These are phyloP conservation scores for Columba janthina DNA, from an alignment of 2,113 vertebrate species.

Conservation along the genomic window DNA sequence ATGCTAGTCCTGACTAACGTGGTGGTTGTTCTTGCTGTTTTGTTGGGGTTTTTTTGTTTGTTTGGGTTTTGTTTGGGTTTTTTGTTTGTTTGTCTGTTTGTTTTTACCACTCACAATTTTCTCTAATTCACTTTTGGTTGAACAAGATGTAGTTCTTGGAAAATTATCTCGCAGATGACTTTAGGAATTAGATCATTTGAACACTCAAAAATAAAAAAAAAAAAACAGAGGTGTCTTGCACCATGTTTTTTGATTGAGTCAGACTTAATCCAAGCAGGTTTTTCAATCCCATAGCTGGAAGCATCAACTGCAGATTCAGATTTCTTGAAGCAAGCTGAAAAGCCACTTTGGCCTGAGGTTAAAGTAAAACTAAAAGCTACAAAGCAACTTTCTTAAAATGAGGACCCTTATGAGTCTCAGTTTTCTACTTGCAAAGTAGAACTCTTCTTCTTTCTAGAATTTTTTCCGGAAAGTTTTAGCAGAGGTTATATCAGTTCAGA, in stretches of 20 bases:
- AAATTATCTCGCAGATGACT: not conserved
- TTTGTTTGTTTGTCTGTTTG: too few species aligned
- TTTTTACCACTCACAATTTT: not conserved
- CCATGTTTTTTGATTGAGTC: not conserved
- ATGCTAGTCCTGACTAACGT: not conserved
- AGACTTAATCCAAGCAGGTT: not conserved
- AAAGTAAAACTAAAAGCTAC: not conserved
- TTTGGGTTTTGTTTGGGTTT: not conserved
- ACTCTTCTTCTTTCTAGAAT: not conserved
- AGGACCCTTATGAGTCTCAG: not conserved
- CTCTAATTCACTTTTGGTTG: not conserved
- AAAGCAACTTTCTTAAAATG: conserved; percentile 4
- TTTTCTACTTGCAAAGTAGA: not conserved
- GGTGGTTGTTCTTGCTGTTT: too few species aligned
- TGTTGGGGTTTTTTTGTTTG: too few species aligned
- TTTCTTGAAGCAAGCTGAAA: conserved; percentile 17
- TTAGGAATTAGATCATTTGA: not conserved
- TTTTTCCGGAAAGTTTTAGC: not conserved
- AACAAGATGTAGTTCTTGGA: not conserved
- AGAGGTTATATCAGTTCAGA: conserved; percentile 4
- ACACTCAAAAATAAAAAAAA: not conserved
- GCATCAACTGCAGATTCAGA: not conserved
- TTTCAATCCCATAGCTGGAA: not conserved
- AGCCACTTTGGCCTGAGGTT: not conserved
- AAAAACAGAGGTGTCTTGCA: not conserved